A percentile compares a stretch with the other conserved stretches of the same genome.
These are phyloP conservation scores for Eira barbara DNA, from an alignment of 2,113 vertebrate species.

Conservation along the genomic window DNA sequence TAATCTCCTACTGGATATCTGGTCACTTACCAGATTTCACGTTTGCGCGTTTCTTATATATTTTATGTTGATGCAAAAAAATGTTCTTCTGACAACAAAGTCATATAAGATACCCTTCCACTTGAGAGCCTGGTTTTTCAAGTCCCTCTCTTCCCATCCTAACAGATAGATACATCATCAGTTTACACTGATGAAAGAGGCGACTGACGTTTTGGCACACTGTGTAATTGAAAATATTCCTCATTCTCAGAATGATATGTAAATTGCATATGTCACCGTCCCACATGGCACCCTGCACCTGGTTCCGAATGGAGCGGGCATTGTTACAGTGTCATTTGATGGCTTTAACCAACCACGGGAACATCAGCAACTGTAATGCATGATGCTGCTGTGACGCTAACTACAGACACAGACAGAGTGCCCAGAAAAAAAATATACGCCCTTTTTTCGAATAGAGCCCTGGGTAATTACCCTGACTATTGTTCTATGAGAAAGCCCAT, in stretches of 20 bases:
- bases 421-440: not conserved
- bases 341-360: not conserved
- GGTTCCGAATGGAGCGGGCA: not conserved
- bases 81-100: not conserved
- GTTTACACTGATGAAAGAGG: not conserved
- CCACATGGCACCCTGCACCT: not conserved
- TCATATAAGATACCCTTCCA: not conserved
- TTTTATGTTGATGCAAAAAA: not conserved
- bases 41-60: not conserved
- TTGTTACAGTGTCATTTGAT: not conserved
- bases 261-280: not conserved
- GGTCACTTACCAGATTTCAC: not conserved
- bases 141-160: not conserved
- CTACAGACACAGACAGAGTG: not conserved
- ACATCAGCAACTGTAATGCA: not conserved
- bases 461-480: constrained; percentile 60
- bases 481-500: constrained; percentile 70
- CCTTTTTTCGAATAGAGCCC: constrained; percentile 51
- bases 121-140: not conserved
- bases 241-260: not conserved
- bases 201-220: not conserved
- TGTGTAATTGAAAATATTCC: not conserved
- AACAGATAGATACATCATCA: not conserved
- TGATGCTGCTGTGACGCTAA: not conserved
- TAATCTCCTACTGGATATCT: not conserved